A percentile compares a stretch with the other conserved stretches of the same genome.
These are phyloP conservation scores for Muscicapa comitata DNA, from an alignment of 2,797 vertebrate genomes.

Conservation along the genomic window DNA sequence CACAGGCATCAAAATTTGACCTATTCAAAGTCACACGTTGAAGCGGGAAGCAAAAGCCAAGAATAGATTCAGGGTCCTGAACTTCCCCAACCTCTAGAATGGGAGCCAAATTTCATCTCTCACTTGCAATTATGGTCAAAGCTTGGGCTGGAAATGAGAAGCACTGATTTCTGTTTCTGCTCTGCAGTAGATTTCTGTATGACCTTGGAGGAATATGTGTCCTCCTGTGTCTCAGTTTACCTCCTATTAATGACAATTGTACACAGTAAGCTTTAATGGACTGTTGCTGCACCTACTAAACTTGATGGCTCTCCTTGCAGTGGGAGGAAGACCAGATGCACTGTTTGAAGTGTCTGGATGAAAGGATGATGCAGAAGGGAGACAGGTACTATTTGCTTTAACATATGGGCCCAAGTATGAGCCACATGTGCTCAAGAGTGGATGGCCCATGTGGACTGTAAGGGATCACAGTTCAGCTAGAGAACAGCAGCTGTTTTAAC, in stretches of 20 bases:
- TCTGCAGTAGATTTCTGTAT: constrained; percentile 6
- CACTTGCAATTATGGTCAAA: constrained; percentile 59
- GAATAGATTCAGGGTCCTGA: constrained; percentile 56
- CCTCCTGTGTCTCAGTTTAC: constrained; percentile 58
- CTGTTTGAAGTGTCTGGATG: neutral
- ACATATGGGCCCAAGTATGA: neutral
- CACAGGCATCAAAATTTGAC: constrained; percentile 37
- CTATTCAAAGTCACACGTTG: constrained; percentile 12
- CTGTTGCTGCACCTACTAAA: neutral
- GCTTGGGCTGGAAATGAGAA: constrained; percentile 40
- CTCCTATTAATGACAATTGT: neutral
- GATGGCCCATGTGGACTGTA: fast-evolving
- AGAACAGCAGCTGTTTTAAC: neutral
- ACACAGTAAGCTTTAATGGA: neutral
- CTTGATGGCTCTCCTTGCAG: neutral
- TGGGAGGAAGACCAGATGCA: neutral
- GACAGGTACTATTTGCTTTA: neutral
- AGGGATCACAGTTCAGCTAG: neutral
- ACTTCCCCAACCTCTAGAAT: constrained; percentile 40
- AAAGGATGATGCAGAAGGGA: neutral
- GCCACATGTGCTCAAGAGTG: neutral
- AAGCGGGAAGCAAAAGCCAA: constrained; percentile 37
- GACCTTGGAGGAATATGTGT: constrained; percentile 40
- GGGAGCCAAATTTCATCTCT: constrained; percentile 42
- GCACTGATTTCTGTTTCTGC: constrained; percentile 35